phyloP scores from a whole-genome alignment of 2,888 invertebrate genomes.

The Ligdia adustata region DNA sequence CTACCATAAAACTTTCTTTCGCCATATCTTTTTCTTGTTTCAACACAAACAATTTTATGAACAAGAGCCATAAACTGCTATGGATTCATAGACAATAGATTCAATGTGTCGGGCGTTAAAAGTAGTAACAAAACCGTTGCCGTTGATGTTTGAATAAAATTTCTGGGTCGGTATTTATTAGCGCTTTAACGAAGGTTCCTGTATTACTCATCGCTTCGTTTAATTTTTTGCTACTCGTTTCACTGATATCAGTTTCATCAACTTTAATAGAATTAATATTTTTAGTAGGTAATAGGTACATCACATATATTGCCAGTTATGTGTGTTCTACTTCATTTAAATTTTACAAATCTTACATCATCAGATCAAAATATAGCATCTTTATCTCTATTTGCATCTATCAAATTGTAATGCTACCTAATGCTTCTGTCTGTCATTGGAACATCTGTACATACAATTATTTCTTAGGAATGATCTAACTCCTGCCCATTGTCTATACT shows the following conservation, averaged over 20 bases:
- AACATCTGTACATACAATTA: conserved; percentile 44
- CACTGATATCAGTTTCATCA: no score
- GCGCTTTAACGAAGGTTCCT: conserved; percentile 43
- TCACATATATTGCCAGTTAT: background rate
- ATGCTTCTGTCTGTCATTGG: conserved; percentile 44
- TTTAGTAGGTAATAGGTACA: no score
- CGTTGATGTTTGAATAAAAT: conserved; percentile 55
- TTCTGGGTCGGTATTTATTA: conserved; percentile 65
- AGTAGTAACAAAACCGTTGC: conserved; percentile 55
- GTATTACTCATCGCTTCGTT: conserved; percentile 49
- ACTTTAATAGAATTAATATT: no score
- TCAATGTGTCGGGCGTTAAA: conserved; percentile 38
- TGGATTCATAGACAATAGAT: conserved; percentile 36
- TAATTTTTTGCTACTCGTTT: no score
- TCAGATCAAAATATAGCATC: conserved; percentile 23
- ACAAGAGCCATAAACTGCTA: conserved; percentile 29
- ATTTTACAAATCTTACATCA: conserved; percentile 26
- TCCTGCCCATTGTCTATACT: conserved; percentile 51
- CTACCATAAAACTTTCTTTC: conserved; percentile 20
- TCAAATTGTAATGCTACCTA: conserved; percentile 47
- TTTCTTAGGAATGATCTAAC: conserved; percentile 48
- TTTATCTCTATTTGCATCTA: conserved; percentile 26
- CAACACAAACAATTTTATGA: conserved; percentile 29
- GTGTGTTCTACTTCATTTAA: conserved; percentile 6
- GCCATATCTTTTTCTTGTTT: conserved; percentile 17